Conservation (phyloP, 2,113 vertebrate genomes). For the Ctenodactylus gundi region DNA sequence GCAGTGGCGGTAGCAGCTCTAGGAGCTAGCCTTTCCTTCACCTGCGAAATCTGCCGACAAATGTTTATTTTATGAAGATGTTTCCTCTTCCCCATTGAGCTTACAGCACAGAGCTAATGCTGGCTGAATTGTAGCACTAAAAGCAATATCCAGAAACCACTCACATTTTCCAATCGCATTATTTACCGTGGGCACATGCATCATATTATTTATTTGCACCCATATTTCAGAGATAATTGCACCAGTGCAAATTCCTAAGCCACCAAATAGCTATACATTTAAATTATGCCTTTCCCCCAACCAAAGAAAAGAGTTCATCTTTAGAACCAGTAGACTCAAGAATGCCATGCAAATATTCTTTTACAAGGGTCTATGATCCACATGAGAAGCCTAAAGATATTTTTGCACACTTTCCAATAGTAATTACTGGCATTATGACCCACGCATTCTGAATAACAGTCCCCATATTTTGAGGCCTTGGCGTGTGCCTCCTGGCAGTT, state of each 20-base stretch:
- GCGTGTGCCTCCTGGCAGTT: too few species aligned
- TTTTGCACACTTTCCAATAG: too few species aligned
- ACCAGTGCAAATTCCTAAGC: slow-evolving; percentile 30
- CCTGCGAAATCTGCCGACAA: slow-evolving; percentile 68
- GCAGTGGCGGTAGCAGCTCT: slow-evolving; percentile 13
- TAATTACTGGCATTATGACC: not conserved
- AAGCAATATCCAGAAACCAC: slow-evolving; percentile 58
- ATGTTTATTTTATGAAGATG: slow-evolving; percentile 74
- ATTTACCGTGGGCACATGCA: slow-evolving; percentile 42
- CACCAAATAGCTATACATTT: slow-evolving; percentile 13
- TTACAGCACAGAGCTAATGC: slow-evolving; percentile 39
- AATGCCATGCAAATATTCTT: slow-evolving; percentile 2
- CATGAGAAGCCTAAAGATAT: not conserved
- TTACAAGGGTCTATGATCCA: not conserved
- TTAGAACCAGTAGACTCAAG: not conserved
- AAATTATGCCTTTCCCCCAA: not conserved
- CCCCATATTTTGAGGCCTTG: not conserved
- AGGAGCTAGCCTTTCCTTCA: slow-evolving; percentile 45
- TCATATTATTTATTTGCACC: slow-evolving; percentile 35
- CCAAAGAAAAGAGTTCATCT: not conserved
- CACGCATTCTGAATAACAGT: not conserved
- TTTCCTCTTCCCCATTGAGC: slow-evolving; percentile 38
- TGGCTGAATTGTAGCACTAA: slow-evolving; percentile 32
- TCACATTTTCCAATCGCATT: slow-evolving; percentile 43
- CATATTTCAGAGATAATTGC: slow-evolving; percentile 60